Base-by-base conservation (phyloP, 2,888 invertebrate genomes). In the Chymomyza procnemis region DNA sequence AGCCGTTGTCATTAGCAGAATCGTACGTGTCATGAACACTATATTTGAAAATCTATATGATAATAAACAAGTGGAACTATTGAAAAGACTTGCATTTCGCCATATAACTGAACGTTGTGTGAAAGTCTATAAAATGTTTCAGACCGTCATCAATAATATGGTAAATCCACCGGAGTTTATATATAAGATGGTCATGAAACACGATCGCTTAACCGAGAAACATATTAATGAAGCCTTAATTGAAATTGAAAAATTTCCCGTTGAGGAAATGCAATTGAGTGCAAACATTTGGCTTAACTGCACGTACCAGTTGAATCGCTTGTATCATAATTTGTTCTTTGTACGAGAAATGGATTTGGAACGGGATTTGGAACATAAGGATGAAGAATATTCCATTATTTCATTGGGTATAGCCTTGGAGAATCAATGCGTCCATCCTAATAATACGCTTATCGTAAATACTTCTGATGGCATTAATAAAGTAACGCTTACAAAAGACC, bases 221-320 rank as follows among this genome's bases (percentile, higher is more conserved):
- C 0, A 61, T 1, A 6, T 77, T 0, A 19, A 41, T 85, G 12
- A 1, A 19, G 0, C 26, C 75, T 0, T 0, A 5, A 5, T n/a
- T 0, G 18, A 66, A 2, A 72, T 79, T 8, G 1, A 5, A 1
- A 0, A 0, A 0, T 64, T 54, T 4, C 3, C 6, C 0, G 18
- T 64, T 55, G 4, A 41, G 2, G 41, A 61, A 0, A 54, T 16
- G 2, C 46, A 30, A 18, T 0, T 8, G 0, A 67, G 62, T 1
- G 52, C 71, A 1, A 0, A 46, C 1, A 0, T 50, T 4, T 85
- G 87, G 81, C n/a, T 85, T 0, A 58, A 64, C 0, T 50, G 64
- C 0, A 60, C 9, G 9, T 82, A 80, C 83, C 18, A 77, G 66
- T 67, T 63, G 12, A 67, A 83, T 4, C 70, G 73, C 1, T 60